Conservation (phyloP, 2,888 invertebrate genomes). For the Sthenelais limicola region DNA sequence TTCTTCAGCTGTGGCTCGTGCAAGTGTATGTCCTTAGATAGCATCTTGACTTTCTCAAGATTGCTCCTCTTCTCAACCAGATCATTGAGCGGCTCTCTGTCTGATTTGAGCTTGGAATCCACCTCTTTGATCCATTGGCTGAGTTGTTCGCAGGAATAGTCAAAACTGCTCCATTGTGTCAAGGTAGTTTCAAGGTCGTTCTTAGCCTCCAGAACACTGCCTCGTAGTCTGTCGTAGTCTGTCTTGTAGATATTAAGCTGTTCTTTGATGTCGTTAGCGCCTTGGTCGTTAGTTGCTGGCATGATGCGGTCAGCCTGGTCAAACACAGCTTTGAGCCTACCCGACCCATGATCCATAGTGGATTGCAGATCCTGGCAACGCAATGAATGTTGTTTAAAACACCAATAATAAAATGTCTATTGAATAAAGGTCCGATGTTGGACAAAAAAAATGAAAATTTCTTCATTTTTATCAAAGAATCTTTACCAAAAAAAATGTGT, state of each 20-base stretch:
- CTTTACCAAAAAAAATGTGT: too few species aligned
- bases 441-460: too few species aligned
- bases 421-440: too few species aligned
- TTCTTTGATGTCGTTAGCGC: conserved; percentile 90
- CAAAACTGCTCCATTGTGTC: conserved; percentile 87
- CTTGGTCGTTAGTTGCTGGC: conserved; percentile 91
- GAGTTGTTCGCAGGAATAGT: conserved; percentile 82
- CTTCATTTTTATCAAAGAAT: too few species aligned
- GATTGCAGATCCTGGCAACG: conserved; percentile 89
- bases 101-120: conserved; percentile 86
- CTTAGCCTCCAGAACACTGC: conserved; percentile 73
- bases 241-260: conserved; percentile 90
- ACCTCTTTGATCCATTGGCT: conserved; percentile 84
- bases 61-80: conserved; percentile 92
- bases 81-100: conserved; percentile 89
- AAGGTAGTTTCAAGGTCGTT: conserved; percentile 82
- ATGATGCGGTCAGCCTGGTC: conserved; percentile 94
- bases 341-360: conserved; percentile 92
- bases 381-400: conserved; percentile 64
- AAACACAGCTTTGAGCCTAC: conserved; percentile 80
- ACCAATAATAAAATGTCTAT: too few species aligned
- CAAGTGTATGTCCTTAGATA: conserved; percentile 84
- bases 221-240: conserved; percentile 90
- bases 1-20: conserved; percentile 85
- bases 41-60: conserved; percentile 85